Evolutionary conservation across 2,113 vertebrate species (phyloP).

Genomic region (Syngnathus floridae): DNA sequence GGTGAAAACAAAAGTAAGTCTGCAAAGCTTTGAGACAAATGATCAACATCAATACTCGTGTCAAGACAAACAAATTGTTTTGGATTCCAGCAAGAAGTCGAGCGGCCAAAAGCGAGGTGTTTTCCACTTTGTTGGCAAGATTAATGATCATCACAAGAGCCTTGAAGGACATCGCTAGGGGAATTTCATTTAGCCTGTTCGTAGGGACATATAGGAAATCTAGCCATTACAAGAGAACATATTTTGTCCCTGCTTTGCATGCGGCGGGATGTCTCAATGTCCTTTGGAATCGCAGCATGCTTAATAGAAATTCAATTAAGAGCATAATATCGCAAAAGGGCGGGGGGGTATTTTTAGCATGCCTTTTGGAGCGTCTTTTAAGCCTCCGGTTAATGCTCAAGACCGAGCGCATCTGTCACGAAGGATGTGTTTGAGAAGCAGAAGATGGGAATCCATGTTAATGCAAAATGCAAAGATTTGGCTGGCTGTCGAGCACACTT

Average conservation of each 20-base stretch:
- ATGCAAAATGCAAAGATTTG: slow-evolving; percentile 15
- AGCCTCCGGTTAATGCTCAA: slow-evolving; percentile 6
- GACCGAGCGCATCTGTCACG: slow-evolving; percentile 17
- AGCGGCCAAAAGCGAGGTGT: slow-evolving; percentile 21
- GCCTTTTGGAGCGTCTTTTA: slow-evolving; percentile 30
- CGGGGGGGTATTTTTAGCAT: slow-evolving; percentile 31
- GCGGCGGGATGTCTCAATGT: slow-evolving; percentile 34
- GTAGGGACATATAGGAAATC: slow-evolving; percentile 45
- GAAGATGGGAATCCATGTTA: slow-evolving; percentile 11
- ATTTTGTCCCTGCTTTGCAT: slow-evolving; percentile 43
- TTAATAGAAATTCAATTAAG: slow-evolving; percentile 54
- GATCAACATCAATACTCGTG: slow-evolving; percentile 18
- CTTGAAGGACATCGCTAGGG: slow-evolving; percentile 57
- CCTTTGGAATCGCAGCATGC: slow-evolving; percentile 40
- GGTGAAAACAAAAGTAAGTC: slow-evolving; percentile 8
- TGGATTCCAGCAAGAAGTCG: slow-evolving; percentile 24
- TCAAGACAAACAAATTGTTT: slow-evolving; percentile 28
- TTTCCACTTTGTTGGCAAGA: slow-evolving; percentile 38
- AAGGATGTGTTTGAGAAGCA: slow-evolving; percentile 22
- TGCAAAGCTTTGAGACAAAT: slow-evolving; percentile 4
- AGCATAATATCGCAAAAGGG: slow-evolving; percentile 39
- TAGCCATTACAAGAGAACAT: slow-evolving; percentile 47
- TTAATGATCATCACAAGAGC: slow-evolving; percentile 47
- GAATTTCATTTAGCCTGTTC: slow-evolving; percentile 53
- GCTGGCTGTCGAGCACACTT: slow-evolving; percentile 23